A percentile compares a stretch with the other conserved stretches of the same genome.
Evolutionary conservation across 2,797 vertebrate genomes (phyloP).

Genomic region (Argyrosomus regius): DNA sequence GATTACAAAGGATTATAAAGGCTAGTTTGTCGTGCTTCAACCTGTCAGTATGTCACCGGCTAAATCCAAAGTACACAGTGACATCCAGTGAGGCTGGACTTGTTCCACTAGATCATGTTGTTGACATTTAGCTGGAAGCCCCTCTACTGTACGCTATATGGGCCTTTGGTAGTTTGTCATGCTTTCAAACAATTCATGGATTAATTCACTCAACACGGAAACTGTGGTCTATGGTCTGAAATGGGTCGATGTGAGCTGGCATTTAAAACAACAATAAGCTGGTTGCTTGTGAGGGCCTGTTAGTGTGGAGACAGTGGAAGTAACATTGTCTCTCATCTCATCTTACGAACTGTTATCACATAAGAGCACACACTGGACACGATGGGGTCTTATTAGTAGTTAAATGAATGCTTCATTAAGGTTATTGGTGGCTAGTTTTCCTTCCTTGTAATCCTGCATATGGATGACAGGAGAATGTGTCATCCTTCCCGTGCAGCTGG

Average conservation of each 20-base stretch:
- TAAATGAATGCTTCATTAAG: neutral
- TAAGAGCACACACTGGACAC: conserved; percentile 11
- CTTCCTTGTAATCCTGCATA: conserved; percentile 7
- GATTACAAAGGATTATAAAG: conserved; percentile 1
- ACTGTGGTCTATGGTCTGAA: conserved; percentile 52
- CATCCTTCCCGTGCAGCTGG: conserved; percentile 58
- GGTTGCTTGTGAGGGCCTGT: conserved; percentile 54
- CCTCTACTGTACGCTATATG: conserved; percentile 7
- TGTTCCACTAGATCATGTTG: conserved; percentile 57
- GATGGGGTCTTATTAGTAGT: neutral
- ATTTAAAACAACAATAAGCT: conserved; percentile 73
- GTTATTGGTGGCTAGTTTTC: conserved; percentile 3
- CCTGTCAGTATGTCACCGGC: conserved; percentile 50
- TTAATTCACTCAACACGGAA: conserved; percentile 67
- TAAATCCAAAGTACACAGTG: conserved; percentile 49
- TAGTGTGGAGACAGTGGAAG: conserved; percentile 28
- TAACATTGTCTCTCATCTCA: conserved; percentile 29
- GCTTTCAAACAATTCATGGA: conserved; percentile 70
- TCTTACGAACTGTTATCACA: neutral
- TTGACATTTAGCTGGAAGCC: conserved; percentile 72
- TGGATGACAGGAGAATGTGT: conserved; percentile 65
- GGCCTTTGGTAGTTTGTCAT: conserved; percentile 68
- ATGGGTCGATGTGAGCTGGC: conserved; percentile 77
- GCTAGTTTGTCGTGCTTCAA: conserved; percentile 17
- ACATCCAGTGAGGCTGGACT: conserved; percentile 47